Evolutionary conservation across 2,113 vertebrate species (phyloP).

Genomic region (Nanger granti): DNA sequence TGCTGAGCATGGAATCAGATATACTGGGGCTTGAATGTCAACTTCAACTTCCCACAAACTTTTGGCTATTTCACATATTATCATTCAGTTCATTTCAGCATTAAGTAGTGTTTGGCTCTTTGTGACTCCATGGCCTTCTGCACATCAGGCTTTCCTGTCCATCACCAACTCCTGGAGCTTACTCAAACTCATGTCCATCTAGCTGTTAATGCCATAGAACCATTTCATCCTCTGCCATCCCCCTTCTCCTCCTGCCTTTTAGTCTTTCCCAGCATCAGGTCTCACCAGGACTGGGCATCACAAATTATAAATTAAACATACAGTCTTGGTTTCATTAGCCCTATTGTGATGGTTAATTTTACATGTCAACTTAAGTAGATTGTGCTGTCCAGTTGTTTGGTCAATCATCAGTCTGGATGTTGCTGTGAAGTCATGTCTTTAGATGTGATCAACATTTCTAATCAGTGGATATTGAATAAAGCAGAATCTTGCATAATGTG

Average conservation of each 20-base stretch:
- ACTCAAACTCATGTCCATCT: background rate
- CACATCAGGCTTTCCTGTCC: background rate
- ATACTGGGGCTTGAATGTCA: background rate
- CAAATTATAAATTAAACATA: accelerated
- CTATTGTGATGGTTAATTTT: background rate
- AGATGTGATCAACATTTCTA: background rate
- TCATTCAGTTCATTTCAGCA: background rate
- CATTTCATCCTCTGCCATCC: background rate
- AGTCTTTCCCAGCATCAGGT: background rate
- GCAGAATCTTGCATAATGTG: background rate
- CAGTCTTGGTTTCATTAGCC: background rate
- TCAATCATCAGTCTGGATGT: background rate
- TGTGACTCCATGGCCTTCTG: background rate
- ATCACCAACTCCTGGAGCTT: background rate
- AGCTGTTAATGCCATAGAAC: background rate
- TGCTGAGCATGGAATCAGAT: background rate
- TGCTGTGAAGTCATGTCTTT: background rate
- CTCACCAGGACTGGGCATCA: background rate
- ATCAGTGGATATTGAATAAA: background rate
- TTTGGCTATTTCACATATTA: background rate
- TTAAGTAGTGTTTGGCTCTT: background rate
- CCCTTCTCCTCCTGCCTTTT: background rate
- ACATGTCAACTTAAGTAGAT: background rate
- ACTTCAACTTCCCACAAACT: background rate
- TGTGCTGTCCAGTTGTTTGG: background rate